phyloP scores from a whole-genome alignment of 2,113 vertebrate species.

The Nothoprocta perdicaria region DNA sequence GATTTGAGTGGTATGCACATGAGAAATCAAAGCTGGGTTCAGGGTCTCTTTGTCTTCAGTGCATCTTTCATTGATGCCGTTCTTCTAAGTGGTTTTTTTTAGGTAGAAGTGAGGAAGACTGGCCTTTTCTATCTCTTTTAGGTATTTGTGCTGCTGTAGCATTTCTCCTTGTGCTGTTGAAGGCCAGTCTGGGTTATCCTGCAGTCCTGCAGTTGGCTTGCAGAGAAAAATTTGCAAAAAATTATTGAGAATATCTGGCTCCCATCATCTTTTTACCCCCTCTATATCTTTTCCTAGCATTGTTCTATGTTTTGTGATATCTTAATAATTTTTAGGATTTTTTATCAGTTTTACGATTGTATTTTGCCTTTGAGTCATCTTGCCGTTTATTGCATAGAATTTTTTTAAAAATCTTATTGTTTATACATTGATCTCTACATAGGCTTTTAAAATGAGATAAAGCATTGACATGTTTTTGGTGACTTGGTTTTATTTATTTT shows the following conservation, averaged over 20 bases:
- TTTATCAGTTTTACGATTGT: not conserved
- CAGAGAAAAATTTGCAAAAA: not conserved
- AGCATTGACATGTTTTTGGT: slow-evolving; percentile 3
- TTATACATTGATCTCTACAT: not conserved
- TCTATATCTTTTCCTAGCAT: not conserved
- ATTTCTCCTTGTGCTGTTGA: not conserved
- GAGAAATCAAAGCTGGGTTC: not conserved
- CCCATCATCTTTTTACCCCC: not conserved
- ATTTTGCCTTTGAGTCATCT: not conserved
- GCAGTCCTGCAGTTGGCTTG: not conserved
- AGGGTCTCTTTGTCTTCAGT: not conserved
- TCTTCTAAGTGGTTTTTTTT: not conserved
- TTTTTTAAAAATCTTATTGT: not conserved
- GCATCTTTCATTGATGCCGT: not conserved
- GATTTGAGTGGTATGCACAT: not conserved
- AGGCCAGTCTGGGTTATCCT: not conserved
- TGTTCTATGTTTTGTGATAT: not conserved
- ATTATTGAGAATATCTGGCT: fast-evolving
- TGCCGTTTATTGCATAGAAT: not conserved
- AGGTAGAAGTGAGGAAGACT: not conserved
- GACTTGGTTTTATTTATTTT: slow-evolving; percentile 31
- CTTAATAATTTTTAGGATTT: not conserved
- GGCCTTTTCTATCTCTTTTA: not conserved
- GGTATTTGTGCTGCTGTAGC: not conserved
- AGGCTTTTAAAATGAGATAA: not conserved